These are phyloP conservation scores for Ganaspis sp. DNA, from an alignment of 1,140 invertebrate genomes.

Conservation along the genomic window DNA sequence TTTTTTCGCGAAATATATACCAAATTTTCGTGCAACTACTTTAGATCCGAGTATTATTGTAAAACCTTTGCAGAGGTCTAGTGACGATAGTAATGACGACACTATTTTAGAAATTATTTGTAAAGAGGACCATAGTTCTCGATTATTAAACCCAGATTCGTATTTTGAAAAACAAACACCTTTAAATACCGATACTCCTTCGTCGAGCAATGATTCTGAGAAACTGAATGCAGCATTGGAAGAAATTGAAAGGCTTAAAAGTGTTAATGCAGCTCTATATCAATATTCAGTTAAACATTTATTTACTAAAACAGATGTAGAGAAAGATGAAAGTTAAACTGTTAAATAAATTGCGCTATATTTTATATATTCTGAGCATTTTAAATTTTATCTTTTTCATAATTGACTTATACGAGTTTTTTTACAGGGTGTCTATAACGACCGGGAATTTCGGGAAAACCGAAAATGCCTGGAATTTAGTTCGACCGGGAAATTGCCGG, in stretches of 20 bases:
- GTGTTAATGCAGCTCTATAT: conserved; percentile 75
- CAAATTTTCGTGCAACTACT: conserved; percentile 70
- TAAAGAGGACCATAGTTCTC: conserved; percentile 59
- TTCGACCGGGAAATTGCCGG: too few relatives aligned
- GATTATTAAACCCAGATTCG: conserved; percentile 61
- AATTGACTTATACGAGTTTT: too few relatives aligned
- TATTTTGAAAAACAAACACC: conserved; percentile 38
- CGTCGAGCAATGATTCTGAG: conserved; percentile 32
- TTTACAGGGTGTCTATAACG: too few relatives aligned
- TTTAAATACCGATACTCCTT: too few relatives aligned
- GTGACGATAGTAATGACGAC: conserved; percentile 60
- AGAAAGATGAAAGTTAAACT: not conserved
- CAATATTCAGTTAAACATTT: conserved; percentile 73
- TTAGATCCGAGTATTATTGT: conserved; percentile 71
- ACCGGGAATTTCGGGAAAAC: too few relatives aligned
- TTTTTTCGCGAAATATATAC: conserved; percentile 77
- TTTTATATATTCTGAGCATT: not conserved
- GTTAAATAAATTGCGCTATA: not conserved
- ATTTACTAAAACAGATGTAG: conserved; percentile 35
- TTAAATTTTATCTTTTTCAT: too few relatives aligned
- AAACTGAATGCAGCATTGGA: conserved; percentile 59
- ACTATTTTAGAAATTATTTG: conserved; percentile 62
- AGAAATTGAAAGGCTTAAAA: conserved; percentile 74
- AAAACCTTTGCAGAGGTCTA: conserved; percentile 62
- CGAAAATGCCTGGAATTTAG: too few relatives aligned